A percentile compares a stretch with the other conserved stretches of the same genome.
phyloP scores from a whole-genome alignment of 2,888 invertebrate species.

The Epinotia nisella region DNA sequence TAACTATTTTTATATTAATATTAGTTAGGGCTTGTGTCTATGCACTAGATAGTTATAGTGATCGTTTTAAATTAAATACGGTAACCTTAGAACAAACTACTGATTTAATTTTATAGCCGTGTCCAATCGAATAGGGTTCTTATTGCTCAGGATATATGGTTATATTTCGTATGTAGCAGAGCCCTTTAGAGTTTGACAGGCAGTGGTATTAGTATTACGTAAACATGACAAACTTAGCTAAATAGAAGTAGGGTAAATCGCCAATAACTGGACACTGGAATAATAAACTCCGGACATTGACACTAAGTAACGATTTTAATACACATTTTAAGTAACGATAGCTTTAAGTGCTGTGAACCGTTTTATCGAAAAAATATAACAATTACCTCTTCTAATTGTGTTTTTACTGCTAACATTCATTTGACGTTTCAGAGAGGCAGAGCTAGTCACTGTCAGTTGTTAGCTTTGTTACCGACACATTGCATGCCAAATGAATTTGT shows the following conservation, averaged over 20 bases:
- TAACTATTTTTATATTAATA: slow-evolving; percentile 11
- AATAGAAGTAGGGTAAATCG: neutral
- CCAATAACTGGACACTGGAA: neutral
- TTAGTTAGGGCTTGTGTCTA: slow-evolving; percentile 1
- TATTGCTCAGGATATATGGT: neutral
- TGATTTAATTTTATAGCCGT: neutral
- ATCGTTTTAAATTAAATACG: neutral
- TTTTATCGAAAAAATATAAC: no score
- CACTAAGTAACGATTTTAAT: no score
- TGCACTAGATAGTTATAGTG: slow-evolving; percentile 37
- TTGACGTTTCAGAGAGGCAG: no score
- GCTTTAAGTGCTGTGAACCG: no score
- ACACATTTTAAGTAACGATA: no score
- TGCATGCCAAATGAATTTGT: no score
- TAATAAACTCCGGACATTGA: neutral
- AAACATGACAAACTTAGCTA: slow-evolving; percentile 1
- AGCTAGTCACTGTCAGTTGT: no score
- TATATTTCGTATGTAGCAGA: neutral
- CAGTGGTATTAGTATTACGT: neutral
- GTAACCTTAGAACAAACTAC: neutral
- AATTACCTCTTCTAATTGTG: no score
- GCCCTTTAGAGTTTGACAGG: neutral
- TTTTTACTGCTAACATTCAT: no score
- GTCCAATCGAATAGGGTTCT: neutral
- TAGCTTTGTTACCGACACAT: no score